Conservation (phyloP, 2,113 vertebrate species). For the Antigone vipio region DNA sequence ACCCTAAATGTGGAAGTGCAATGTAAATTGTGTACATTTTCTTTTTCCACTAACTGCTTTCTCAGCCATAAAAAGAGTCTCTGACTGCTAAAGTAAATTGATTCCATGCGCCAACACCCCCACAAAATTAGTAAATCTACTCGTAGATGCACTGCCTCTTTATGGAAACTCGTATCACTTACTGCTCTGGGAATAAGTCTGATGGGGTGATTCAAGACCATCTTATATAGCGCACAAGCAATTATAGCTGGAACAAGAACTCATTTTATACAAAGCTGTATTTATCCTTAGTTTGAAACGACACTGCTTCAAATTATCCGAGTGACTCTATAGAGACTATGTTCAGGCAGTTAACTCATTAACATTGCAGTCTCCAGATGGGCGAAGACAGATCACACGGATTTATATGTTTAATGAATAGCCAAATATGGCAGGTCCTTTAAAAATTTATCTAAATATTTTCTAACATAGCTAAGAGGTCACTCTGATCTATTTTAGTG, state of each 20-base stretch:
- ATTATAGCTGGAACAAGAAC: conserved; percentile 44
- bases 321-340: conserved; percentile 43
- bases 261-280: conserved; percentile 45
- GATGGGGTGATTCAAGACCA: conserved; percentile 30
- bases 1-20: background rate
- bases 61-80: conserved; percentile 33
- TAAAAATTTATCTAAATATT: conserved; percentile 43
- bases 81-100: conserved; percentile 19
- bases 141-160: background rate
- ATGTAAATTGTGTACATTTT: conserved; percentile 5
- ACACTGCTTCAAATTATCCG: background rate
- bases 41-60: background rate
- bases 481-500: background rate
- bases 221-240: background rate
- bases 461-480: conserved; percentile 14
- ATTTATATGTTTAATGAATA: conserved; percentile 14
- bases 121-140: background rate
- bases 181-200: conserved; percentile 27
- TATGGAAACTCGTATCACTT: background rate
- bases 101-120: background rate
- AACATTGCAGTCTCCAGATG: conserved; percentile 42
- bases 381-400: background rate
- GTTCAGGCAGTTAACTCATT: conserved; percentile 52
- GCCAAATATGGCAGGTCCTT: background rate
- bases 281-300: conserved; percentile 39